A percentile compares a stretch with the other conserved stretches of the same genome.
phyloP scores from a whole-genome alignment of 1,140 invertebrate species.

The Cecropterus lyciades region DNA sequence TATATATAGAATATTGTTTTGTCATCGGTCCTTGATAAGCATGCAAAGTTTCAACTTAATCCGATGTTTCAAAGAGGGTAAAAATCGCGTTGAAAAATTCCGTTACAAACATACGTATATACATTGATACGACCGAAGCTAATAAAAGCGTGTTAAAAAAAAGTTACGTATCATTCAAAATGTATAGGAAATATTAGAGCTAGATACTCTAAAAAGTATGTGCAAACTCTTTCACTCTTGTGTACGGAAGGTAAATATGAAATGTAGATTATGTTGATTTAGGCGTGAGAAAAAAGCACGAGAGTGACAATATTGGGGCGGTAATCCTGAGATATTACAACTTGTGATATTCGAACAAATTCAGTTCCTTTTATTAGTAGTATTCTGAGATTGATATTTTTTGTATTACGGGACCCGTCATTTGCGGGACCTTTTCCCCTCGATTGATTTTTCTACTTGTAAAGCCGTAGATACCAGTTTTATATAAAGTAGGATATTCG shows the following conservation, averaged over 20 bases:
- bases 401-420: conserved; percentile 22
- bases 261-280: conserved; percentile 71
- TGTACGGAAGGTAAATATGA: conserved; percentile 54
- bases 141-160: too few species aligned
- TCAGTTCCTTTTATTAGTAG: conserved; percentile 54
- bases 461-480: conserved; percentile 1
- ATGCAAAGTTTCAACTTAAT: too few species aligned
- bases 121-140: too few species aligned
- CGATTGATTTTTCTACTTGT: conserved; percentile 11
- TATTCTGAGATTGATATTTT: conserved; percentile 60
- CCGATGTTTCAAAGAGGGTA: too few species aligned
- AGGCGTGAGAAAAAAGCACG: conserved; percentile 67
- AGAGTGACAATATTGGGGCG: conserved; percentile 69
- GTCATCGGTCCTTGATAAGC: too few species aligned
- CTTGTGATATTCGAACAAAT: conserved; percentile 53
- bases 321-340: conserved; percentile 79
- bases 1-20: too few species aligned
- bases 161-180: background rate
- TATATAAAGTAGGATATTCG: conserved; percentile 11
- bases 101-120: too few species aligned
- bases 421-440: conserved; percentile 2
- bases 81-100: too few species aligned
- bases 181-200: background rate
- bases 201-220: background rate
- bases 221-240: conserved; percentile 44